Evolutionary conservation across 2,888 invertebrate genomes (phyloP).

Genomic region (Hipparchia sbordonii): DNA sequence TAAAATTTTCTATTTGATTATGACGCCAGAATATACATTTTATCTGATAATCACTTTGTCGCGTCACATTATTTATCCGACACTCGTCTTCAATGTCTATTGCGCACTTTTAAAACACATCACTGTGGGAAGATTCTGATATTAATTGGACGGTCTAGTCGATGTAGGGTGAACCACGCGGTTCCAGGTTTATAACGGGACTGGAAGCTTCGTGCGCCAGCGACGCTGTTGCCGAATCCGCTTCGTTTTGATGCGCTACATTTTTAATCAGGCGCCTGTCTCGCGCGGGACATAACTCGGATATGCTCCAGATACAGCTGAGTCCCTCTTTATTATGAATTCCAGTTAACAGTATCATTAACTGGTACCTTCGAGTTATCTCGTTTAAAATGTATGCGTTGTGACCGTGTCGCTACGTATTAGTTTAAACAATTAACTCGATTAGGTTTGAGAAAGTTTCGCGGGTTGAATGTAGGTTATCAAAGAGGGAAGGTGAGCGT

Average conservation of each 20-base stretch:
- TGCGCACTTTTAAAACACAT: constrained; percentile 3
- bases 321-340: constrained; percentile 75
- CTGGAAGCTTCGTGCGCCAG: constrained; percentile 73
- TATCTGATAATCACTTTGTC: not conserved
- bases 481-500: not conserved
- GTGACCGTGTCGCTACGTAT: constrained; percentile 25
- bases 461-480: not conserved
- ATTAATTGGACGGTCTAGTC: not conserved
- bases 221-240: constrained; percentile 71
- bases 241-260: constrained; percentile 78
- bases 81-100: not conserved
- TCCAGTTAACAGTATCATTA: constrained; percentile 82
- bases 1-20: constrained; percentile 1
- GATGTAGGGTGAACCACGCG: constrained; percentile 47
- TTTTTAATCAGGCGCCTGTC: constrained; percentile 79
- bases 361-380: constrained; percentile 75
- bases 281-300: constrained; percentile 81
- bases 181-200: constrained; percentile 62
- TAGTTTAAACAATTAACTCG: constrained; percentile 39
- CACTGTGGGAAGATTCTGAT: not conserved
- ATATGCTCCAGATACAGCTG: constrained; percentile 75
- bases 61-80: not conserved
- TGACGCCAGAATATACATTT: not conserved
- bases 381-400: constrained; percentile 69
- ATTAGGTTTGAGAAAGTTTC: constrained; percentile 6